phyloP scores from a whole-genome alignment of 2,113 vertebrate genomes.

The Podarcis raffonei region DNA sequence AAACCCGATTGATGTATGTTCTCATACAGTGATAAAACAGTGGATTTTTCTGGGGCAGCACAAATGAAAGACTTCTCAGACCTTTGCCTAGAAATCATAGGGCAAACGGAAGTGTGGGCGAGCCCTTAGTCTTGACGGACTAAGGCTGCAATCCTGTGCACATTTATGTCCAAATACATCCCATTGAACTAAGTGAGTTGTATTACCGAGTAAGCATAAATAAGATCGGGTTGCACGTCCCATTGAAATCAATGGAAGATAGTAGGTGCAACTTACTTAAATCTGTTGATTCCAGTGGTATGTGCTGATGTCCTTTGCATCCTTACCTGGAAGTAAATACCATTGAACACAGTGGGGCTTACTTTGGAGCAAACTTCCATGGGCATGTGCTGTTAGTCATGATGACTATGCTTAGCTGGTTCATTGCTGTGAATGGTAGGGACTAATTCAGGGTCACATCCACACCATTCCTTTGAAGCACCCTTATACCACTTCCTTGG shows the following conservation, averaged over 20 bases:
- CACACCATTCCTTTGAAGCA: too few species aligned
- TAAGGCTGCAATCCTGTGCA: conserved; percentile 7
- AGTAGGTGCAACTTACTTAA: background rate
- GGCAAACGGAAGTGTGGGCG: too few species aligned
- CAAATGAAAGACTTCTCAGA: too few species aligned
- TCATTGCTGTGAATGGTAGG: background rate
- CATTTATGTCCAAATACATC: background rate
- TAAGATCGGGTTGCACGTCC: background rate
- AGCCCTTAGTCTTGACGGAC: conserved; percentile 11
- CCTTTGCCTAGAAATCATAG: too few species aligned
- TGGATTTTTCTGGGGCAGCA: too few species aligned
- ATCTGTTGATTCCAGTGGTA: background rate
- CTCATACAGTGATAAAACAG: too few species aligned
- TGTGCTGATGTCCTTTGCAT: background rate
- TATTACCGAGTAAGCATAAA: background rate
- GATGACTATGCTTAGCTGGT: background rate
- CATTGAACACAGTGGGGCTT: background rate
- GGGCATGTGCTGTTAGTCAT: background rate
- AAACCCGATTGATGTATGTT: too few species aligned
- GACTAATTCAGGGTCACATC: too few species aligned
- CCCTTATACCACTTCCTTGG: too few species aligned
- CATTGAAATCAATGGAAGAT: background rate
- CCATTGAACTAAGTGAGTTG: background rate
- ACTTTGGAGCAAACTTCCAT: background rate
- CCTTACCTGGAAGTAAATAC: background rate